Evolutionary conservation across 2,888 invertebrate genomes (phyloP).

Genomic region (Troides oblongomaculatus): DNA sequence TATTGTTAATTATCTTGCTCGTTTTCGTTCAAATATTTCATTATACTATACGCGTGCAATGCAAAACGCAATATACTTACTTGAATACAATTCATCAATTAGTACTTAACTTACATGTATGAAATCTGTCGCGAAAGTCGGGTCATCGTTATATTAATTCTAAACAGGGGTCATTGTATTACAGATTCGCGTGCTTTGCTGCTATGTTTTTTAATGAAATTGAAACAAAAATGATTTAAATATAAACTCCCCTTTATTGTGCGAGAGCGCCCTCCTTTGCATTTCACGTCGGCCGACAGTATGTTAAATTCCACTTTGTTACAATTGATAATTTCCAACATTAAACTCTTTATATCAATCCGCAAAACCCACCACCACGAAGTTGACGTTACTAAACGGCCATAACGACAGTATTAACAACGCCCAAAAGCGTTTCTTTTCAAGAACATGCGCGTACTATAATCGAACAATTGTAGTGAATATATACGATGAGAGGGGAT

Average conservation of each 20-base stretch:
- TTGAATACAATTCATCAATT: conserved; percentile 4
- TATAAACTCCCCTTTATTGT: conserved; percentile 72
- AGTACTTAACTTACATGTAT: not conserved
- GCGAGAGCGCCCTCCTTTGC: conserved; percentile 76
- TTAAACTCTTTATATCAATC: conserved; percentile 54
- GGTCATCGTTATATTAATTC: conserved; percentile 49
- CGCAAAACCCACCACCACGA: conserved; percentile 57
- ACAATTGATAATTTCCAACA: conserved; percentile 50
- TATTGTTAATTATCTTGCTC: conserved; percentile 18
- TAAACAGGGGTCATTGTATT: conserved; percentile 55
- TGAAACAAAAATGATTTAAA: conserved; percentile 41
- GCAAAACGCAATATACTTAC: not conserved
- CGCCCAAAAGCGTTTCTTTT: conserved; percentile 48
- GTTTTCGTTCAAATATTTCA: conserved; percentile 6
- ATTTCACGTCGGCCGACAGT: conserved; percentile 70
- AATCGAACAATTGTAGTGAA: not conserved
- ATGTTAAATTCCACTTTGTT: conserved; percentile 53
- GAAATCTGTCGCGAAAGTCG: conserved; percentile 54
- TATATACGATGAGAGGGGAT: not conserved
- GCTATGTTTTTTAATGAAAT: conserved; percentile 33
- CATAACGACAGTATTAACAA: conserved; percentile 58
- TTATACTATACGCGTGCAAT: conserved; percentile 33
- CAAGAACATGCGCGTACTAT: conserved; percentile 19
- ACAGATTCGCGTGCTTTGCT: conserved; percentile 54
- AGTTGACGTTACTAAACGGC: conserved; percentile 64